phyloP scores from a whole-genome alignment of 2,797 vertebrate species.

The Thaleichthys pacificus region DNA sequence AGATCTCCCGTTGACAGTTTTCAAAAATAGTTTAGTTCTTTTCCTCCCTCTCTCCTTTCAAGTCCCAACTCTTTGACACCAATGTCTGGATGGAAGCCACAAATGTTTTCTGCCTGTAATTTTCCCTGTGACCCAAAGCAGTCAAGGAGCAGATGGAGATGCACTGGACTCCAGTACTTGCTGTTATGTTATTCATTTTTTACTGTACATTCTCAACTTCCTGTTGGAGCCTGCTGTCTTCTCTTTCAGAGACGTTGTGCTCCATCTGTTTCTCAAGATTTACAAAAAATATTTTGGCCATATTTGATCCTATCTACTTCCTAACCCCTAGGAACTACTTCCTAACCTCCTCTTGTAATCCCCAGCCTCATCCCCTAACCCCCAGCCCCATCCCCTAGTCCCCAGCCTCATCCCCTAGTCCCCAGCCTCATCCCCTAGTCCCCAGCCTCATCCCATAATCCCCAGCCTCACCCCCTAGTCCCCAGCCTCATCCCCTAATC shows the following conservation, averaged over 20 bases:
- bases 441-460: no score
- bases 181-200: conserved; percentile 46
- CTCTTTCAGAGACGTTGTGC: conserved; percentile 38
- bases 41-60: conserved; percentile 58
- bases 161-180: conserved; percentile 13
- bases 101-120: conserved; percentile 68
- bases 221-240: conserved; percentile 35
- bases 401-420: no score
- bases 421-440: conserved; percentile 1
- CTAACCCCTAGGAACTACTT: not conserved
- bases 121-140: conserved; percentile 62
- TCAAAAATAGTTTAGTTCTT: conserved; percentile 61
- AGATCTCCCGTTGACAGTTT: conserved; percentile 51
- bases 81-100: conserved; percentile 65
- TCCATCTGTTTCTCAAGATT: conserved; percentile 26
- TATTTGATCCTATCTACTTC: not conserved
- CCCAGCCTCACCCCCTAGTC: not conserved
- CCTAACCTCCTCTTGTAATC: not conserved
- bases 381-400: not conserved
- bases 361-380: not conserved
- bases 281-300: no score
- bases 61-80: conserved; percentile 66
- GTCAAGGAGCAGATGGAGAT: conserved; percentile 69
- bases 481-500: not conserved
- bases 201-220: conserved; percentile 39